phyloP scores from a whole-genome alignment of 2,888 invertebrate genomes.

The Cryptus armator region DNA sequence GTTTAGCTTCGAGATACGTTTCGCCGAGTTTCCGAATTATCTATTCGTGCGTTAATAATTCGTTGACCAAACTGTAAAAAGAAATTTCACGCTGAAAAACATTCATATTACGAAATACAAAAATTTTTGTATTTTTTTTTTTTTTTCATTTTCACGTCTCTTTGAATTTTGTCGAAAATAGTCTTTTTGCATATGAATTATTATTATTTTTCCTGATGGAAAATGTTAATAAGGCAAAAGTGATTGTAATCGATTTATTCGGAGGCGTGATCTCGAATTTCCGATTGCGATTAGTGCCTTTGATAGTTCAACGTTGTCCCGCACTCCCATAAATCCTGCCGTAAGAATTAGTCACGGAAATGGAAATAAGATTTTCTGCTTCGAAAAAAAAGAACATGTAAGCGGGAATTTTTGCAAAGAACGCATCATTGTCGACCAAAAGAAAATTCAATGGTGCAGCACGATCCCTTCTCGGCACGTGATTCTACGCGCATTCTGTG shows the following conservation, averaged over 20 bases:
- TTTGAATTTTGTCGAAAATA: no score
- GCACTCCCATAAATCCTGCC: not conserved
- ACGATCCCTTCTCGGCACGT: slow-evolving; percentile 69
- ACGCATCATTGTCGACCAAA: slow-evolving; percentile 23
- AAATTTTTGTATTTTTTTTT: not conserved
- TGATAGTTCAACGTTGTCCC: not conserved
- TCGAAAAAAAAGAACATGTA: slow-evolving; percentile 13
- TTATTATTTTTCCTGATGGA: not conserved
- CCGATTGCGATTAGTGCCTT: not conserved
- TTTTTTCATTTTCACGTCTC: no score
- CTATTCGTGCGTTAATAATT: not conserved
- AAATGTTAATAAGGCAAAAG: not conserved
- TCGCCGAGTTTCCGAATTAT: not conserved
- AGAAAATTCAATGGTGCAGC: slow-evolving; percentile 71
- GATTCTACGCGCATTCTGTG: slow-evolving; percentile 45
- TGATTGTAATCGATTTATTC: not conserved
- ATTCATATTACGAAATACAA: not conserved
- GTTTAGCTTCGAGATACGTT: not conserved
- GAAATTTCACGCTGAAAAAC: no score
- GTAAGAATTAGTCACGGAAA: not conserved
- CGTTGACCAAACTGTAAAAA: no score
- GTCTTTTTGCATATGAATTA: no score
- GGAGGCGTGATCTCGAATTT: slow-evolving; percentile 27
- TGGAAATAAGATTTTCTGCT: slow-evolving; percentile 44
- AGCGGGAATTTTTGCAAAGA: not conserved